Conservation (phyloP, 2,797 vertebrate species). For the Gallinago solitaria region DNA sequence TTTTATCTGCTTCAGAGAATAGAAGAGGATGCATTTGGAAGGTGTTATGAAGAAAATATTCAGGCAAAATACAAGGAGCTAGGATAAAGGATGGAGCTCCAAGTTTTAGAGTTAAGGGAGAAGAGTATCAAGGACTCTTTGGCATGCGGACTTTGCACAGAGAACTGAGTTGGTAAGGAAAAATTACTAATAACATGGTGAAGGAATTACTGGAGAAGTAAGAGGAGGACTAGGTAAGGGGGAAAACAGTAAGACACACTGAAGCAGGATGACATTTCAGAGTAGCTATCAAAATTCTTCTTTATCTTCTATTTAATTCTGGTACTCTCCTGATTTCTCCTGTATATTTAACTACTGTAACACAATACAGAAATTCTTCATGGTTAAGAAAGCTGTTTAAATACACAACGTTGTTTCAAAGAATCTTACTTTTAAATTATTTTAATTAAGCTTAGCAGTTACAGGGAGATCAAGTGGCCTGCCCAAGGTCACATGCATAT, state of each 20-base stretch:
- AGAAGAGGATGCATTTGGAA: not conserved
- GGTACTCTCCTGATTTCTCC: not conserved
- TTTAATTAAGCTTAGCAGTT: not conserved
- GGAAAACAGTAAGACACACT: fast-evolving
- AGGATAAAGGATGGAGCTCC: not conserved
- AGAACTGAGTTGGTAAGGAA: not conserved
- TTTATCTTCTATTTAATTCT: not conserved
- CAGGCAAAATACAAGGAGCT: not conserved
- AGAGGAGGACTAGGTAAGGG: not conserved
- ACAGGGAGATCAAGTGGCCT: not conserved
- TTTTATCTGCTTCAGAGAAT: not conserved
- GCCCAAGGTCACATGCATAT: not conserved
- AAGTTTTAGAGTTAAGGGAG: not conserved
- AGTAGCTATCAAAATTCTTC: not conserved
- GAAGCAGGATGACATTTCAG: not conserved
- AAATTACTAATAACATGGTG: not conserved
- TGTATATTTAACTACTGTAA: not conserved
- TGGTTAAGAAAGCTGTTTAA: not conserved
- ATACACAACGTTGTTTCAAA: not conserved
- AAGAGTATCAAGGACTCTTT: not conserved
- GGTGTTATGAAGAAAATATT: not conserved
- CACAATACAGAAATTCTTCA: not conserved
- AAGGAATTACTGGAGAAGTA: not conserved
- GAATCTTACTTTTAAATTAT: not conserved
- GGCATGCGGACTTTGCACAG: not conserved